Conservation (phyloP, 2,113 vertebrate genomes). For the Cyanoramphus novaezelandiae region DNA sequence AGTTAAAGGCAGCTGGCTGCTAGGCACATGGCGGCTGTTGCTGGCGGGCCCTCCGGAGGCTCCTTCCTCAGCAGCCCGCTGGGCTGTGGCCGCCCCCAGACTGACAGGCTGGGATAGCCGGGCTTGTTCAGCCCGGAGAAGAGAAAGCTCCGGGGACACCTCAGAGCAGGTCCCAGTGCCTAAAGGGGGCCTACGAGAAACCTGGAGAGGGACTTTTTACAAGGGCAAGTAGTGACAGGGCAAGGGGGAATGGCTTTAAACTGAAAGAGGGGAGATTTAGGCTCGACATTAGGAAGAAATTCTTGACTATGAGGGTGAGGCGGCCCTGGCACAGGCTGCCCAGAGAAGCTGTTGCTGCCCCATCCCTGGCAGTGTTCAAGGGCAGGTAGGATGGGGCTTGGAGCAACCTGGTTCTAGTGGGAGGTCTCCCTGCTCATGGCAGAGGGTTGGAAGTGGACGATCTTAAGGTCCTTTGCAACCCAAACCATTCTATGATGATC, state of each 20-base stretch:
- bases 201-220: background rate
- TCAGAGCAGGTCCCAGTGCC: background rate
- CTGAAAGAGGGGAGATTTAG: background rate
- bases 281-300: background rate
- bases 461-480: background rate
- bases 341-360: background rate
- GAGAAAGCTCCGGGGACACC: background rate
- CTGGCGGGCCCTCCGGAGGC: background rate
- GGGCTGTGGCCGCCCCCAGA: background rate
- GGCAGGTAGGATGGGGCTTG: background rate
- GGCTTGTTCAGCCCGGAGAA: background rate
- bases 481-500: background rate
- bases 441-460: background rate
- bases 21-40: accelerated
- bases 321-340: background rate
- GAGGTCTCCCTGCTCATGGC: background rate
- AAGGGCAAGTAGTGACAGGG: background rate
- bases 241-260: background rate
- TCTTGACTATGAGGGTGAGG: background rate
- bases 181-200: background rate
- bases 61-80: background rate
- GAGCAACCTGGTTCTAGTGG: background rate
- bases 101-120: background rate
- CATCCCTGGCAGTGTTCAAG: background rate
- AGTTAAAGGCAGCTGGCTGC: background rate